phyloP scores from a whole-genome alignment of 2,797 vertebrate genomes.

The Anolis apletophallus region DNA sequence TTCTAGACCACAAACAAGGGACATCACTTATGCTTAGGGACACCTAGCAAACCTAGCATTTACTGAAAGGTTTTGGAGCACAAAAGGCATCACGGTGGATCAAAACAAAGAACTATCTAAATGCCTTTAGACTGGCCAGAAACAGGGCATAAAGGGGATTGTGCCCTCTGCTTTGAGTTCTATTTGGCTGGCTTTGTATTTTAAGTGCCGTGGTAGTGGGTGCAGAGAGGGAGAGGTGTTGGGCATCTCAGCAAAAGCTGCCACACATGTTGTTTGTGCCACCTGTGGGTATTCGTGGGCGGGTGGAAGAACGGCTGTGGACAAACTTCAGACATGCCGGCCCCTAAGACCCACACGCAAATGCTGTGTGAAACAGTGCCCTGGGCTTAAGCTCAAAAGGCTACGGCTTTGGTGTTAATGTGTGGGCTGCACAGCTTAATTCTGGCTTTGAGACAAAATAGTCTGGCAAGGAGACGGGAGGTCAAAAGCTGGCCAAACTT shows the following conservation, averaged over 20 bases:
- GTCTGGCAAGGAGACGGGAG: background rate
- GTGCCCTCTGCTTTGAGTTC: background rate
- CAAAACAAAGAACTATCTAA: background rate
- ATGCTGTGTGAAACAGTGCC: background rate
- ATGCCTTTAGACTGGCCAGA: background rate
- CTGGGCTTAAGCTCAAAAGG: background rate
- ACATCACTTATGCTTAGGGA: no score
- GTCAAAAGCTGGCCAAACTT: background rate
- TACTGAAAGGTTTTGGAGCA: no score
- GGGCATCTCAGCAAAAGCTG: no score
- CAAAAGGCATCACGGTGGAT: background rate
- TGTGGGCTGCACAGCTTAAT: conserved; percentile 3
- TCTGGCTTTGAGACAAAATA: conserved; percentile 16
- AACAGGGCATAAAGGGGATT: background rate
- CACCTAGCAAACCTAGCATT: background rate
- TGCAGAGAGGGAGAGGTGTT: no score
- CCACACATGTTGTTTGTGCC: background rate
- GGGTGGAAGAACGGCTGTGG: background rate
- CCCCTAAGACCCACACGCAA: background rate
- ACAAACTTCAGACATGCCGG: background rate
- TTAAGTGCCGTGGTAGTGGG: background rate
- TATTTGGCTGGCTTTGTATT: background rate
- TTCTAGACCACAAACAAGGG: no score
- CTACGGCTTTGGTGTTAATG: background rate
- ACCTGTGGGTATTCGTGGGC: background rate